These are phyloP conservation scores for Helicolenus hilgendorfi DNA, from an alignment of 2,797 vertebrate species.

Conservation along the genomic window DNA sequence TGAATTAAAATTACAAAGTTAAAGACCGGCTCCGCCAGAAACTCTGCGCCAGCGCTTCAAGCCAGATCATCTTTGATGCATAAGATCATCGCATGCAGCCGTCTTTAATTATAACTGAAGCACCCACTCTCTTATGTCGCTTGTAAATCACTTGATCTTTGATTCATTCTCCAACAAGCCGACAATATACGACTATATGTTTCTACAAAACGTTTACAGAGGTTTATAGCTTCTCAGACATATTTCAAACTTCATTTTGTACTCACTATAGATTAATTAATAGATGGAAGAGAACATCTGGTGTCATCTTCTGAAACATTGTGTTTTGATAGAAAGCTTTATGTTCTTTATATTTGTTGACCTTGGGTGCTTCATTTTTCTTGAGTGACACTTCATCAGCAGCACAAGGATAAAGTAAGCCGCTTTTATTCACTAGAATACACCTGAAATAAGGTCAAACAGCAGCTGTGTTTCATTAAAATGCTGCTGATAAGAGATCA, in stretches of 20 bases:
- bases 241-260: background rate
- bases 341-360: background rate
- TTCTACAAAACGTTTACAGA: background rate
- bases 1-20: slow-evolving; percentile 42
- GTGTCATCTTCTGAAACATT: background rate
- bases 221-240: background rate
- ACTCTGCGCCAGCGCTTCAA: background rate
- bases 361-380: background rate
- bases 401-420: background rate
- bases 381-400: background rate
- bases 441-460: background rate
- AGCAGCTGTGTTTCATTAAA: background rate
- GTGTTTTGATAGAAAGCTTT: background rate
- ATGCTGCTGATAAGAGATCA: background rate
- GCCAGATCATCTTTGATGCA: slow-evolving; percentile 21
- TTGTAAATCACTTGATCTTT: slow-evolving; percentile 23
- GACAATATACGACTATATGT: background rate
- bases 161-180: background rate
- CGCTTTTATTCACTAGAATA: background rate
- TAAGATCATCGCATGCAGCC: slow-evolving; percentile 20
- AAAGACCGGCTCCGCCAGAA: slow-evolving; percentile 6
- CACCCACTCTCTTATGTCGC: background rate
- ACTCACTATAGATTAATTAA: background rate
- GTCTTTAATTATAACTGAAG: slow-evolving; percentile 32
- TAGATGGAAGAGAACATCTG: background rate